Base-by-base conservation (phyloP, 2,888 invertebrate genomes). In the Ypsolopha scabrella region DNA sequence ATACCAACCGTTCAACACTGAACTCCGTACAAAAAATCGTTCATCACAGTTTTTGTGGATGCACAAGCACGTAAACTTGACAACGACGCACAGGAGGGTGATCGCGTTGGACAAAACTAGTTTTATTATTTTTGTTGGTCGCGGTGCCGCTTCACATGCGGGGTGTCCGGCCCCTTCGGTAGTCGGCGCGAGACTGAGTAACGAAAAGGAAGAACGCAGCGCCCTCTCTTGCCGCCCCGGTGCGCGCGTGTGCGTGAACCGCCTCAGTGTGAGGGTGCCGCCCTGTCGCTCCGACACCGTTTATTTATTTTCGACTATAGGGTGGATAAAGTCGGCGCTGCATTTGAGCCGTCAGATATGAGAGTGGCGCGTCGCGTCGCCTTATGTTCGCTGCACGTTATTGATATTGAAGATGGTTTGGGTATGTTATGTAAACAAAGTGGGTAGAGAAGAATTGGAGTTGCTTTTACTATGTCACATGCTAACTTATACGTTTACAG, bases 181-280 rank as follows among this genome's bases (percentile, higher is more conserved):
- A 74, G 78, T 79, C 83, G 78, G 77, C 80, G 87, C 87, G 86
- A 85, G 87, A 88, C 88, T 88, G 85, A 78, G 73, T 71, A 10
- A 54, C 46, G 56, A 51, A 54, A n/a, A 55, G 55, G 65, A 41
- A 48, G 53, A 51, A 65, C 71, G 81, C 81, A 72, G 82, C 82
- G 82, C 83, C 82, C 80, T 76, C 81, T 73, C 70, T 68, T 69
- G 66, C 70, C 55, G 65, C 57, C 64, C 63, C 44, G 52, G 55
- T 70, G 67, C 65, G 54, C 53, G 53, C 70, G 75, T 73, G 63
- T 52, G 69, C 60, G 71, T 67, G 69, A 57, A 52, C 65, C 58
- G 58, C 60, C 56, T 61, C 24, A 24, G 4, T 24, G 24, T 24
- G 24, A 24, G 24, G 24, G 24, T 24, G 55, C 62, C 68, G 65